These are phyloP conservation scores for Diloba caeruleocephala DNA, from an alignment of 2,888 invertebrate species.

Conservation along the genomic window DNA sequence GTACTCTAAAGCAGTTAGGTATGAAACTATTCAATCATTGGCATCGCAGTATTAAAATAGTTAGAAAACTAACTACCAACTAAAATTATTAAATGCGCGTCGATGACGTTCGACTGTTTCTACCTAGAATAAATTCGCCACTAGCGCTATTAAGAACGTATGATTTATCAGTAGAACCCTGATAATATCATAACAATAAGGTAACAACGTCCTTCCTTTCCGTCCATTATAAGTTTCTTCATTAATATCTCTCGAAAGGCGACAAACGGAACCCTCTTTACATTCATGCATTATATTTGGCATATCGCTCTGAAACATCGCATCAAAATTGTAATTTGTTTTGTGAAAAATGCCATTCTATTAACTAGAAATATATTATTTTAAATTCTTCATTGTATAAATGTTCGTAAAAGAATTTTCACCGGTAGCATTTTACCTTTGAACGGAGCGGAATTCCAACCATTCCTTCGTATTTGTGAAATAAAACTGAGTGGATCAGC, in stretches of 20 bases:
- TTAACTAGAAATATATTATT: slow-evolving; percentile 53
- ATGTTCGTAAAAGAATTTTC: slow-evolving; percentile 38
- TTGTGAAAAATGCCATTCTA: slow-evolving; percentile 38
- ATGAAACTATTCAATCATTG: too few relatives aligned
- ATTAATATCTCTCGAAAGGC: slow-evolving; percentile 23
- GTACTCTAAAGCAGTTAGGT: too few relatives aligned
- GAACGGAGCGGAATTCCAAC: slow-evolving; percentile 18
- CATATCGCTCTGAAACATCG: slow-evolving; percentile 32
- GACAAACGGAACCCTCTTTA: slow-evolving; percentile 40
- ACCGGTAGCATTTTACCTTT: slow-evolving; percentile 8
- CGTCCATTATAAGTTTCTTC: too few relatives aligned
- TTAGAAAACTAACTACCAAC: too few relatives aligned
- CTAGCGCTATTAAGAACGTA: too few relatives aligned
- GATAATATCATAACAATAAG: too few relatives aligned
- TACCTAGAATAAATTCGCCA: too few relatives aligned
- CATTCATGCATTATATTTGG: slow-evolving; percentile 31
- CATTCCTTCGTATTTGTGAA: slow-evolving; percentile 22
- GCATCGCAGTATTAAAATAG: too few relatives aligned
- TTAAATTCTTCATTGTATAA: slow-evolving; percentile 34
- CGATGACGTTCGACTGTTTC: too few relatives aligned
- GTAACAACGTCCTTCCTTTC: too few relatives aligned
- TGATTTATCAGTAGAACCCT: too few relatives aligned
- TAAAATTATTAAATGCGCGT: too few relatives aligned
- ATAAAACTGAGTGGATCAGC: slow-evolving; percentile 14
- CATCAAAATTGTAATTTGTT: slow-evolving; percentile 45